These are phyloP conservation scores for Tylochromis polylepis DNA, from an alignment of 2,113 vertebrate species.

Conservation along the genomic window DNA sequence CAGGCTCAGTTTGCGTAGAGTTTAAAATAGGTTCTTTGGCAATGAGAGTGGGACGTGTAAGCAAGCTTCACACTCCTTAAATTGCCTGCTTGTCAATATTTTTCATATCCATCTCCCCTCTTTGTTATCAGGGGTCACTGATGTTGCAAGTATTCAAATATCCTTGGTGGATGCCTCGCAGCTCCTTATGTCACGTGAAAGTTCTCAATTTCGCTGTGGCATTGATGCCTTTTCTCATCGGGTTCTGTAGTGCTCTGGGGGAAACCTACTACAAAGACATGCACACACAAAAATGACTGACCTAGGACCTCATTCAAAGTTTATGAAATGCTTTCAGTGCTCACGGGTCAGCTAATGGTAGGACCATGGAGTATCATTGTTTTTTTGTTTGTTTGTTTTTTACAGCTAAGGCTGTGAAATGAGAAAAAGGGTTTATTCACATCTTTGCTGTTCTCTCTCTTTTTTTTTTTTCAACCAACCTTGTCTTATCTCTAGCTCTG, in stretches of 20 bases:
- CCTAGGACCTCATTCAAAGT: conserved; percentile 47
- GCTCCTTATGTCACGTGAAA: conserved; percentile 54
- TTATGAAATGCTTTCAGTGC: conserved; percentile 41
- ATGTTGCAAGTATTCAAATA: conserved; percentile 52
- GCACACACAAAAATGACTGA: conserved; percentile 61
- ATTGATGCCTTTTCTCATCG: conserved; percentile 48
- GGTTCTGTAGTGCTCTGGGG: conserved; percentile 37
- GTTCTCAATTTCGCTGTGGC: conserved; percentile 52
- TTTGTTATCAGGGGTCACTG: conserved; percentile 58
- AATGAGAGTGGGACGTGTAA: conserved; percentile 49
- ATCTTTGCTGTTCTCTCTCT: background rate
- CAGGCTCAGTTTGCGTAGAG: conserved; percentile 32
- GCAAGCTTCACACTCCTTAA: conserved; percentile 36
- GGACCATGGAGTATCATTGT: conserved; percentile 24
- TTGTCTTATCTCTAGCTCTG: background rate
- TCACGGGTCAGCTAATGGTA: conserved; percentile 34
- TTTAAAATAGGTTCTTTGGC: conserved; percentile 57
- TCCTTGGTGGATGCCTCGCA: conserved; percentile 57
- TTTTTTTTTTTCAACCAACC: background rate
- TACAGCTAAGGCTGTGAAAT: background rate
- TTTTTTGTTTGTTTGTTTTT: background rate
- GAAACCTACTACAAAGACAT: conserved; percentile 60
- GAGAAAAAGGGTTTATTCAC: background rate
- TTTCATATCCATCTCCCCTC: conserved; percentile 49
- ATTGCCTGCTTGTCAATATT: conserved; percentile 61